These are phyloP conservation scores for Calliphora vomitoria DNA, from an alignment of 2,888 invertebrate genomes.

Conservation along the genomic window DNA sequence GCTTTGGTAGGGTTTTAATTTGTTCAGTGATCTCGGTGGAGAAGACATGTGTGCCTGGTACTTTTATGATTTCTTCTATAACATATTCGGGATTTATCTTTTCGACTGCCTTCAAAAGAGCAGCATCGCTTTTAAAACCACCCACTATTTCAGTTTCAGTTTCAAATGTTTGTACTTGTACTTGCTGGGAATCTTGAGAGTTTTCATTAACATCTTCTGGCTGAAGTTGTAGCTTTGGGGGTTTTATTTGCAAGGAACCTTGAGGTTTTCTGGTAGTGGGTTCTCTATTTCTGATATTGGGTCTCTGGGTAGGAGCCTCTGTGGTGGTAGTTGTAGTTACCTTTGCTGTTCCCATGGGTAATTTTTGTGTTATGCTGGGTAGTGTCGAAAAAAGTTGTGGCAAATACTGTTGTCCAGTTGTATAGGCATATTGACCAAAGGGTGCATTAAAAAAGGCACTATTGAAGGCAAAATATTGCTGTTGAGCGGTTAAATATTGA, in stretches of 20 bases:
- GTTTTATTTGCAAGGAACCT: constrained; percentile 44
- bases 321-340: constrained; percentile 61
- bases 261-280: constrained; percentile 77
- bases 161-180: constrained; percentile 66
- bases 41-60: constrained; percentile 80
- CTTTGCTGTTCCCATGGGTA: not conserved
- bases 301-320: constrained; percentile 51
- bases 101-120: constrained; percentile 79
- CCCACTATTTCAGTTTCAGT: not conserved
- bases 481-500: constrained; percentile 62
- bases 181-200: not conserved
- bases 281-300: constrained; percentile 75
- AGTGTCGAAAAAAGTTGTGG: constrained; percentile 53
- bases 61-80: constrained; percentile 81
- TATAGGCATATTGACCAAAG: constrained; percentile 70
- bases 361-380: not conserved
- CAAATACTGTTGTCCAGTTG: constrained; percentile 48
- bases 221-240: constrained; percentile 76
- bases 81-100: constrained; percentile 81
- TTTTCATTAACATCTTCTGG: not conserved
- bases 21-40: constrained; percentile 73
- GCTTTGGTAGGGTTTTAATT: not conserved
- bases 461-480: constrained; percentile 55
- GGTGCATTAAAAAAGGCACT: constrained; percentile 74
- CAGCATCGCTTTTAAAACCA: constrained; percentile 78